Base-by-base conservation (phyloP, 2,888 invertebrate genomes). In the Phanerotoma sp. region DNA sequence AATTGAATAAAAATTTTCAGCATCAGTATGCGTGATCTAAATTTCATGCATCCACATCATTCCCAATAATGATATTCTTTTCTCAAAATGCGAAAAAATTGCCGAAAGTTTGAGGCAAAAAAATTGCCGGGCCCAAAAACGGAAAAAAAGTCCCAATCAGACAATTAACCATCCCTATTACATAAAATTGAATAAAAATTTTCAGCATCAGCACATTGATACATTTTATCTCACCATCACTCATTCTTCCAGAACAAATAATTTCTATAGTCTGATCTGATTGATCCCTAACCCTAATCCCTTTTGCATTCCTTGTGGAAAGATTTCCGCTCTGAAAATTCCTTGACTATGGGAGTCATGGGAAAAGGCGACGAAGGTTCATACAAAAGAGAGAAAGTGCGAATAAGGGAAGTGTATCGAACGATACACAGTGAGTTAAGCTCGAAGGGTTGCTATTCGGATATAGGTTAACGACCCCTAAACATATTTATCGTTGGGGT, bases 401-500 rank as follows among this genome's bases (percentile, higher is more conserved):
- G 22, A 9, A 18, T n/a, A 18, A 35, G 46, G 37, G 47, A 53
- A 47, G 38, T 47, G 47, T 56, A 57, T 57, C 51, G 56, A 56
- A 38, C 38, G 52, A 55, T 53, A 50, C n/a, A n/a, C 51, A 45
- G 46, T 47, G 51, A 52, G 58, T 51, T 33, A 51, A 51, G 38
- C 47, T 51, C 58, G 55, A 60, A 59, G 63, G 61, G 54, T 58
- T 59, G 57, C 48, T 56, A 57, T 60, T 58, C 54, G 42, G 15
- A 51, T 48, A 53, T 57, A 54, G 62, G 64, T 65, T 71, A 70
- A 70, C 67, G 67, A 66, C 66, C 64, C 60, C 59, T 60, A 63
- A 68, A 71, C 64, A 63, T 66, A 66, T 70, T 65, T 68, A 65
- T 68, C 63, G 62, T 73, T 72, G 67, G 64, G 72, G 67, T 71